Percentiles rank a stretch among this genome's conserved stretches.
Conservation (phyloP, 2,797 vertebrate species). For the Nyctibius grandis region DNA sequence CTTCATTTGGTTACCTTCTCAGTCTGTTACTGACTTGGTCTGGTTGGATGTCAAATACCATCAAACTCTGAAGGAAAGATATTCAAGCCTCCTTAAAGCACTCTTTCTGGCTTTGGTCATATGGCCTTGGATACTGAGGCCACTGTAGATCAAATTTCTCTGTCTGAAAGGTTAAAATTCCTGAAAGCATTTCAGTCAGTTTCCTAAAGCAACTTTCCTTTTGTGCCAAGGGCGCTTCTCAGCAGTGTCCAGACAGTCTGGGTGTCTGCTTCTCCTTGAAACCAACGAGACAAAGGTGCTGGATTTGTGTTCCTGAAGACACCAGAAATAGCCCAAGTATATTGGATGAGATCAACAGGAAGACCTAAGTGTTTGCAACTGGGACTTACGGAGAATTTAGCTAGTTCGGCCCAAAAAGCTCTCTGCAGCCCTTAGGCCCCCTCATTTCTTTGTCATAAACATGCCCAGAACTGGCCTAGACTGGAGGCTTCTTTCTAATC, state of each 20-base stretch:
- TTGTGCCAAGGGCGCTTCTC: neutral
- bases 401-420: neutral
- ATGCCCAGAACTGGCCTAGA: neutral
- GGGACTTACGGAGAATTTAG: neutral
- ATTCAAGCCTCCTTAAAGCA: neutral
- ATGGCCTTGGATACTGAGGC: neutral
- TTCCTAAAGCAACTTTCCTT: neutral
- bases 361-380: neutral
- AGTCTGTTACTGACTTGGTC: neutral
- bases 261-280: neutral
- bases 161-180: neutral
- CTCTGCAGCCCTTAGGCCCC: neutral
- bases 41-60: neutral
- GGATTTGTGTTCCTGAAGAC: neutral
- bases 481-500: neutral
- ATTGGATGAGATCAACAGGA: neutral
- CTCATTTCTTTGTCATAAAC: neutral
- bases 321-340: neutral
- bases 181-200: neutral
- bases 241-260: neutral
- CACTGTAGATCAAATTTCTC: neutral
- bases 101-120: neutral
- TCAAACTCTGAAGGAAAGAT: neutral
- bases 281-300: neutral
- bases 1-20: neutral